Base-by-base conservation (phyloP, 2,888 invertebrate species). In the Ypsolopha sequella region DNA sequence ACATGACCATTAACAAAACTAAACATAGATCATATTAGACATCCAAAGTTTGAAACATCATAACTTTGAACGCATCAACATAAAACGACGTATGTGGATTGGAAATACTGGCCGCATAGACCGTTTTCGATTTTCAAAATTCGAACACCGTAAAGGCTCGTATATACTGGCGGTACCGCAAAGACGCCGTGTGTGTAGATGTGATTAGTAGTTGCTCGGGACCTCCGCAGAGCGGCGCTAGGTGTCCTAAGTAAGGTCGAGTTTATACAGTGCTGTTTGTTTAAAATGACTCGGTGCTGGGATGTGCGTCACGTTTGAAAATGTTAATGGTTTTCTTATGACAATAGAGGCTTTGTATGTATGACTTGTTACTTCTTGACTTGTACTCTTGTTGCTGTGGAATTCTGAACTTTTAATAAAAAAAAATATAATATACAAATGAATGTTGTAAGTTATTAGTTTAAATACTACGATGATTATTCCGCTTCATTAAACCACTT, bases 161-260 rank as follows among this genome's bases (percentile, higher is more conserved):
- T 66, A 74, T 68, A 75, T 64, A 76, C 58, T 36, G 46, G 70
- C 80, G 82, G 81, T 63, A 57, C 56, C 62, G 70, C 61, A 77
- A 81, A 80, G 76, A 68, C 36, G 62, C 57, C 56, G 58, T 75
- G 76, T 86, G 71, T 85, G 74, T 67, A 59, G 61, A 65, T 75
- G 61, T 76, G 71, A 80, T 85, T 86, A 86, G 84, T 67, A 64
- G 56, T 53, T 56, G 56, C 57, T 52, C 61, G 65, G 64, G 47
- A 47, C 47, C 47, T 47, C 50, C 50, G 44, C 48, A 36, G 47
- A 13, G 53, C 50, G 53, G 53, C 50, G 50, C 53, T 50, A 45
- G 50, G 13, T 53, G 50, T 50, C 50, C 51, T 50, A 47, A 41
- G 53, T 53, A 47, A 50, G 47, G 53, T 48, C 48, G 44, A 7